These are phyloP conservation scores for Pyralis farinalis DNA, from an alignment of 2,888 invertebrate species.

Conservation along the genomic window DNA sequence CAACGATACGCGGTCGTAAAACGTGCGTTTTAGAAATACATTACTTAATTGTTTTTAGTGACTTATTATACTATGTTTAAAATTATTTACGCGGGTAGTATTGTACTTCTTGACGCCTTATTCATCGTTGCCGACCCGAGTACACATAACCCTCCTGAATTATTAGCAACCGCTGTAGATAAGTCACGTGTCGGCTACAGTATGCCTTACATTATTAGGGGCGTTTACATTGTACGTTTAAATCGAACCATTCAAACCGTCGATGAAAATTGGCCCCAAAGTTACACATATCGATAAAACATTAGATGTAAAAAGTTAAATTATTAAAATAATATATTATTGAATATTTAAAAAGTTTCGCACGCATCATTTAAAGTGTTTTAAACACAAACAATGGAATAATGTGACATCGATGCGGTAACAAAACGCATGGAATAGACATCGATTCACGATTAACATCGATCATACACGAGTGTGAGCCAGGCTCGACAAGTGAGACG, in stretches of 20 bases:
- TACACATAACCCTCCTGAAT: too few species aligned
- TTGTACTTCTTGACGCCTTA: too few species aligned
- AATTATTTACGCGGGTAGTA: too few species aligned
- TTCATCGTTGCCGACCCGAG: too few species aligned
- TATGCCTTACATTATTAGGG: too few species aligned
- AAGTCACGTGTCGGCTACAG: too few species aligned
- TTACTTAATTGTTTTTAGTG: too few species aligned
- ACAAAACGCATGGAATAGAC: slow-evolving; percentile 33
- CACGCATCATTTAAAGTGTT: slow-evolving; percentile 38
- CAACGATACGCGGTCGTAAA: too few species aligned
- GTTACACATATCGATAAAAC: slow-evolving; percentile 12
- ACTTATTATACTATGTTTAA: too few species aligned
- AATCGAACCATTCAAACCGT: slow-evolving; percentile 4
- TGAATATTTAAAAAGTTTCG: slow-evolving; percentile 29
- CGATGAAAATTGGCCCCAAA: slow-evolving; percentile 12
- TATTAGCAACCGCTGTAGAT: too few species aligned
- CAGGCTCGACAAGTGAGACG: slow-evolving; percentile 25
- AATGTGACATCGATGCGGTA: slow-evolving; percentile 34
- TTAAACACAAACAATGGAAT: slow-evolving; percentile 40
- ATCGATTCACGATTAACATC: background rate
- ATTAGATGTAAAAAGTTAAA: slow-evolving; percentile 16
- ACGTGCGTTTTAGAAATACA: too few species aligned
- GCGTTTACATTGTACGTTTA: too few species aligned
- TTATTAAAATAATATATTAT: slow-evolving; percentile 18
- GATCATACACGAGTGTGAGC: slow-evolving; percentile 26